phyloP scores from a whole-genome alignment of 2,113 vertebrate genomes.

The Dinomys branickii region DNA sequence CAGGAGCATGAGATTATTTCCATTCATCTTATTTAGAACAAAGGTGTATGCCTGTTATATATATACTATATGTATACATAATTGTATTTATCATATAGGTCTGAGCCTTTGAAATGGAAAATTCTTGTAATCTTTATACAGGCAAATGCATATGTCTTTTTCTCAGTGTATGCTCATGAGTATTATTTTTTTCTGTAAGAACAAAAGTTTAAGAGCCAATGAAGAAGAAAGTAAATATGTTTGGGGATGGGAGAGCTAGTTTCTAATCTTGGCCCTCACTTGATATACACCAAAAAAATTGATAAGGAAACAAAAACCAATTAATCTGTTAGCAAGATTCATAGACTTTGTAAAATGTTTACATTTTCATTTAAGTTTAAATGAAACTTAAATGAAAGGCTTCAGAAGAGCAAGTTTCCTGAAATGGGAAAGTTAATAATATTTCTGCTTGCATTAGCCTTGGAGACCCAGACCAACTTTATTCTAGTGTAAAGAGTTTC shows the following conservation, averaged over 20 bases:
- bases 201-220: background rate
- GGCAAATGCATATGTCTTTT: background rate
- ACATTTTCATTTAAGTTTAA: too few species aligned
- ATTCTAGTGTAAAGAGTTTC: conserved; percentile 10
- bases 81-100: background rate
- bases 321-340: background rate
- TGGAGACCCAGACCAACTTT: background rate
- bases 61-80: background rate
- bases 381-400: background rate
- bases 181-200: conserved; percentile 32
- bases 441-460: background rate
- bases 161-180: background rate
- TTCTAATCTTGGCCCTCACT: background rate
- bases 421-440: background rate
- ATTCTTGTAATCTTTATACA: background rate
- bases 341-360: background rate
- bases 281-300: background rate
- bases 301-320: background rate
- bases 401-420: background rate
- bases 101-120: background rate
- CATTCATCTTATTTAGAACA: background rate
- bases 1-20: background rate
- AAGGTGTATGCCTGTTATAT: background rate
- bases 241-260: background rate
- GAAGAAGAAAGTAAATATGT: background rate